Base-by-base conservation (phyloP, 2,888 invertebrate species). In the Priocnemis perturbator region DNA sequence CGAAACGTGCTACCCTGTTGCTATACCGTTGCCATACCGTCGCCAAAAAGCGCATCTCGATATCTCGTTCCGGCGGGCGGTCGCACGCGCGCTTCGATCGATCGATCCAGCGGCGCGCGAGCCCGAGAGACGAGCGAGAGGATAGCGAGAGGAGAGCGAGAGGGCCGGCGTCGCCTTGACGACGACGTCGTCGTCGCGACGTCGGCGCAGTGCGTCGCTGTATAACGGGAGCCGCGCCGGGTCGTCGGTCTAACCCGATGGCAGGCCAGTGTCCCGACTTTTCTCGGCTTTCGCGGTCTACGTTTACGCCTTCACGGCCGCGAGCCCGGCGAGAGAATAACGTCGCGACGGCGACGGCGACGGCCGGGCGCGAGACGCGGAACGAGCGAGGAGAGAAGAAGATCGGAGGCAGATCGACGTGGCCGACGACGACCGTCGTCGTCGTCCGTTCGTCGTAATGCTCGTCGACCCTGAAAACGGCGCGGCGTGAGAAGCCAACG, bases 111-210 rank as follows among this genome's bases (percentile, higher is more conserved):
- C 67, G 58, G 50, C 50, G 23, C 11, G 26, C 47, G 9, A 21
- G 21, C 61, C 52, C 2, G 50, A 61, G 60, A 48, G 53, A n/a
- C 52, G 26, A 3, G 26, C 3, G 26, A 26, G 26, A 26, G 26
- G 26, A 26, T 26, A 7, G 57, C 26, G 26, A 45, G 57, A 67
- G 76, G 60, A 69, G 65, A 73, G 67, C 60, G 67, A 68, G 67
- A 67, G 69, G 65, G 60, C 19, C 63, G 70, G 93, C 94, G 95
- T 94, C 94, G 87, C 94, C 94, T 91, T 93, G 93, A 86, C 90
- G 93, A 83, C 90, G 94, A 73, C 91, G 92, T 83, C 91, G 93
- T 63, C 79, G 85, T 74, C 80, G 79, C 79, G 85, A 83, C 86
- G 84, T 81, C 86, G 87, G 87, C 87, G 87, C 86, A 85, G 79